phyloP scores from a whole-genome alignment of 2,113 vertebrate genomes.

The Dasypus novemcinctus region DNA sequence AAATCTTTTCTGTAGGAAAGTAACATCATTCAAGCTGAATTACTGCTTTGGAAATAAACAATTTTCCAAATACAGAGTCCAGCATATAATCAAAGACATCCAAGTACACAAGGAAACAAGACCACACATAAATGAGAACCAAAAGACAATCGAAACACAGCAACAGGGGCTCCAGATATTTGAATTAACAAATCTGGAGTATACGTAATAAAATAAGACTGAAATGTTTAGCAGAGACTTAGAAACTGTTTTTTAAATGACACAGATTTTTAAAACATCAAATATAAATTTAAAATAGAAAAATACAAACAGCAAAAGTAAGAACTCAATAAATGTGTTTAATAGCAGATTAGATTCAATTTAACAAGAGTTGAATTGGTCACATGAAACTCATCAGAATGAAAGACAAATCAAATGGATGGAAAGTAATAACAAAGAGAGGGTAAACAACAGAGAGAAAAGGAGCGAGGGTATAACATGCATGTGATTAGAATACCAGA shows the following conservation, averaged over 20 bases:
- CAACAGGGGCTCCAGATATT: background rate
- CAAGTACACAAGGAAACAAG: constrained; percentile 18
- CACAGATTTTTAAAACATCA: constrained; percentile 13
- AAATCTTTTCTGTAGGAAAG: constrained; percentile 7
- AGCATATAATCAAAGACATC: constrained; percentile 18
- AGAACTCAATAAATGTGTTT: background rate
- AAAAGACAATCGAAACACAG: constrained; percentile 16
- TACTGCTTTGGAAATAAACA: background rate
- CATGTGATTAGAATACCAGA: background rate
- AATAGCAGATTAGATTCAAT: background rate
- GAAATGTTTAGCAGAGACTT: background rate
- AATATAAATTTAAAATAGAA: constrained; percentile 1
- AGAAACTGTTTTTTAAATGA: background rate
- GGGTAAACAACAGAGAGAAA: background rate
- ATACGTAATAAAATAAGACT: background rate
- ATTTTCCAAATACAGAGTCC: background rate
- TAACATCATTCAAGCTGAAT: constrained; percentile 3
- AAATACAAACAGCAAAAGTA: constrained; percentile 27
- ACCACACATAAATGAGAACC: background rate
- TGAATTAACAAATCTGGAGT: background rate
- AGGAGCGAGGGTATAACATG: background rate
- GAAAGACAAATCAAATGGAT: background rate
- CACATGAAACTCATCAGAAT: background rate
- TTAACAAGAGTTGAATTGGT: background rate
- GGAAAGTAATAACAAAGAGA: background rate